Percentiles rank a stretch among this genome's conserved stretches.
These are phyloP conservation scores for Heliconius congener DNA, from an alignment of 1,140 invertebrate genomes.

Conservation along the genomic window DNA sequence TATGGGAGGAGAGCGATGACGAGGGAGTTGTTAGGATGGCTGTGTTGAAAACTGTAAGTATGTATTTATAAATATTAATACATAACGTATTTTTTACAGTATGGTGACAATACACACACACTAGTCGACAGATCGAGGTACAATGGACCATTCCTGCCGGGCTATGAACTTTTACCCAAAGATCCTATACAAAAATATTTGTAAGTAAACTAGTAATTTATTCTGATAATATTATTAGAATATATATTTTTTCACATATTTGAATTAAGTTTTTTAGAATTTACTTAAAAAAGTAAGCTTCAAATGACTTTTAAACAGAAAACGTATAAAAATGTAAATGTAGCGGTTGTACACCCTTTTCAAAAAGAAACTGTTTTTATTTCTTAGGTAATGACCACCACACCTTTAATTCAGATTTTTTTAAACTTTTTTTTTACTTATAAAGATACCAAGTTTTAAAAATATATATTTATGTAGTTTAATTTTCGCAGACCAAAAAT, in stretches of 20 bases:
- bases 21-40: constrained; percentile 93
- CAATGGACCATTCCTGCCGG: constrained; percentile 94
- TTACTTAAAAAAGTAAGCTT: too few relatives aligned
- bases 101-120: constrained; percentile 98
- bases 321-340: too few relatives aligned
- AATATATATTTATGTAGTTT: too few relatives aligned
- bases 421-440: too few relatives aligned
- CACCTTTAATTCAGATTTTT: too few relatives aligned
- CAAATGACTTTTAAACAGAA: too few relatives aligned
- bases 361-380: too few relatives aligned
- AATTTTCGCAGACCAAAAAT: constrained; percentile 83
- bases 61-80: neutral
- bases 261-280: too few relatives aligned
- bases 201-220: constrained; percentile 51
- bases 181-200: constrained; percentile 83
- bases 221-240: neutral
- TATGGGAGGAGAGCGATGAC: constrained; percentile 95
- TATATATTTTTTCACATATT: neutral
- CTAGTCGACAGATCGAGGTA: constrained; percentile 95
- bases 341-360: too few relatives aligned
- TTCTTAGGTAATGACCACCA: too few relatives aligned
- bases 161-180: constrained; percentile 83
- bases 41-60: constrained; percentile 89
- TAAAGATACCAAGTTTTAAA: too few relatives aligned
- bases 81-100: constrained; percentile 83